Percentiles rank a stretch among this genome's conserved stretches.
Evolutionary conservation across 2,797 vertebrate genomes (phyloP).

Genomic region (Molossus alvarezi): DNA sequence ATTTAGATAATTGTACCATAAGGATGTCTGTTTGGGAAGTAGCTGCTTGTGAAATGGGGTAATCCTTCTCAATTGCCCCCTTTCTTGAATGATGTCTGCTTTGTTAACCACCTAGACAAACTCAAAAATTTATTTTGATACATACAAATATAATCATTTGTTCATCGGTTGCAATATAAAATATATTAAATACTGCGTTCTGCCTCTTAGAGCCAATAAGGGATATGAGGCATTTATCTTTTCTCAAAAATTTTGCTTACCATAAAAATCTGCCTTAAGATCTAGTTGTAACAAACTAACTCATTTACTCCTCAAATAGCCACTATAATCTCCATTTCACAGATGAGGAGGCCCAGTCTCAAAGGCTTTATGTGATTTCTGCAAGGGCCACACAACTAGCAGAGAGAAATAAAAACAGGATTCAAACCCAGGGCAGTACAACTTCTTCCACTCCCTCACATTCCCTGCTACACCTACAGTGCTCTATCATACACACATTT

Average conservation of each 20-base stretch:
- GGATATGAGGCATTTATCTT: constrained; percentile 32
- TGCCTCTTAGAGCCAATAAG: not conserved
- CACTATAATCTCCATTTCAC: constrained; percentile 49
- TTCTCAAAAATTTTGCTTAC: constrained; percentile 15
- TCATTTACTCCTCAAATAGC: constrained; percentile 46
- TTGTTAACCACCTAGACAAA: not conserved
- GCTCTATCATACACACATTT: not conserved
- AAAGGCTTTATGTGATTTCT: constrained; percentile 21
- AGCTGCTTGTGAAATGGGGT: not conserved
- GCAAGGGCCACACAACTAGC: not conserved
- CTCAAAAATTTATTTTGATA: not conserved
- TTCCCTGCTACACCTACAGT: not conserved
- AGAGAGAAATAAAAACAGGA: not conserved
- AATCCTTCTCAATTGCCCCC: not conserved
- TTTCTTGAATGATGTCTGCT: constrained; percentile 3
- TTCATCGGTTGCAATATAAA: constrained; percentile 21
- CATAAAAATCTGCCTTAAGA: constrained; percentile 57
- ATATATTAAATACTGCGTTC: not conserved
- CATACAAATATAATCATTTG: not conserved
- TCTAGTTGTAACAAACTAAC: constrained; percentile 28
- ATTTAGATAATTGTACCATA: constrained; percentile 21
- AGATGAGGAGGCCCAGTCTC: constrained; percentile 13
- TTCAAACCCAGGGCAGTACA: not conserved
- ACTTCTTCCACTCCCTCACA: not conserved
- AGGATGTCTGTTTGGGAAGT: not conserved